Percentiles rank a stretch among this genome's conserved stretches.
Evolutionary conservation across 2,888 invertebrate species (phyloP).

Genomic region (Deilephila elpenor): DNA sequence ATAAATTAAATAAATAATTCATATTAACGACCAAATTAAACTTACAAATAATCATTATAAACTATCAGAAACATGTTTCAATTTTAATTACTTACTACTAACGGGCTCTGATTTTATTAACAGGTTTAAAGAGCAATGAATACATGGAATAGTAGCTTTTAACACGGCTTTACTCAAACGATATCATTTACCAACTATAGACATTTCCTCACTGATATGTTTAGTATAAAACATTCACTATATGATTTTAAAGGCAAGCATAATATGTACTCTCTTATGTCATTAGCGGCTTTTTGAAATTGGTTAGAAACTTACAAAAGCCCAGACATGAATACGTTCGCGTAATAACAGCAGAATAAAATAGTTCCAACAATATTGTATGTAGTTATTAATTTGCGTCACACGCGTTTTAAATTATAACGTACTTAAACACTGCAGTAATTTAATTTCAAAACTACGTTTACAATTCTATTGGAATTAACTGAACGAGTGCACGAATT

Average conservation of each 20-base stretch:
- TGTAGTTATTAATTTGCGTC: neutral
- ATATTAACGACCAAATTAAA: conserved; percentile 3
- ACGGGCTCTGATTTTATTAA: conserved; percentile 1
- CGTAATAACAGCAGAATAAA: neutral
- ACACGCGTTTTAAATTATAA: neutral
- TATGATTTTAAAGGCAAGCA: too few relatives aligned
- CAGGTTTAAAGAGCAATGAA: neutral
- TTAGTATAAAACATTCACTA: too few relatives aligned
- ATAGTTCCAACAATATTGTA: neutral
- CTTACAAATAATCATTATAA: neutral
- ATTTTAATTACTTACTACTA: neutral
- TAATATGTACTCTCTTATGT: too few relatives aligned
- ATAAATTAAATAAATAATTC: neutral
- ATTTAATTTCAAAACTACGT: neutral
- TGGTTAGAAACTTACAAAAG: neutral
- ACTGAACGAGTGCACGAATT: too few relatives aligned
- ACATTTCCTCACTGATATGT: too few relatives aligned
- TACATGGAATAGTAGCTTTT: neutral
- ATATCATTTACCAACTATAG: neutral
- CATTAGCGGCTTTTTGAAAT: too few relatives aligned
- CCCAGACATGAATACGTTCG: neutral
- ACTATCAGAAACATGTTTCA: conserved; percentile 3
- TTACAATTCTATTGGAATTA: too few relatives aligned
- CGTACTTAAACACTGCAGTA: neutral
- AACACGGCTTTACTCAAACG: neutral